Evolutionary conservation across 1,140 invertebrate species (phyloP), one percentile per base, ranked within the genome.

Genomic region (Bombus affinis): DNA sequence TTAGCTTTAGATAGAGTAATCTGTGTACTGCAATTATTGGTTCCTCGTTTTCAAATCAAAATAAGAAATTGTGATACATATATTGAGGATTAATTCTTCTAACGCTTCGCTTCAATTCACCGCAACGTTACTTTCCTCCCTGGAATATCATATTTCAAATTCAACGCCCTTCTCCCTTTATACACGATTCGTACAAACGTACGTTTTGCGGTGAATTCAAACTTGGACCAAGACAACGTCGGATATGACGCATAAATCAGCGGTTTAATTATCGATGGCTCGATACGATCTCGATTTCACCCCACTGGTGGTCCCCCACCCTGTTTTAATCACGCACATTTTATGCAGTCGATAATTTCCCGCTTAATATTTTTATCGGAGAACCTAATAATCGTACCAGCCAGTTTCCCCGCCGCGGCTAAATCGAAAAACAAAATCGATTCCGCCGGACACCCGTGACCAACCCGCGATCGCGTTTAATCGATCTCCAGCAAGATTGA

Each of bases 401-500:
- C 79, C 65, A 84, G 62, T 83, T 77, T 71, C 37, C 74, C 70
- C 37, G 47, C 28, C 32, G 75, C n/a, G 42, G 72, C 65, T 59
- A 85, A 90, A 77, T 44, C 62, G 89, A 81, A 73, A 90, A 81
- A 90, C 81, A 47, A 90, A 90, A 90, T 90, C 86, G 88, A 85
- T 90, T 88, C 73, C 68, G 73, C n/a, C 66, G 68, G 35, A 81
- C 66, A 57, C 39, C 77, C 80, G 66, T 66, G 81, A 81, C 57
- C 75, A 59, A 53, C 59, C 72, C 77, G 85, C 72, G 87, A 85
- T 89, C 88, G 35, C 81, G 59, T 15, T 71, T 85, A 80, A 90
- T 90, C 88, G 88, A 90, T 90, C 88, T 81, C 80, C 76, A 88
- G 47, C 68, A 53, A 90, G 79, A 90, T 90, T 90, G 86, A 90